Evolutionary conservation across 2,113 vertebrate genomes (phyloP).

Genomic region (Garra rufa): DNA sequence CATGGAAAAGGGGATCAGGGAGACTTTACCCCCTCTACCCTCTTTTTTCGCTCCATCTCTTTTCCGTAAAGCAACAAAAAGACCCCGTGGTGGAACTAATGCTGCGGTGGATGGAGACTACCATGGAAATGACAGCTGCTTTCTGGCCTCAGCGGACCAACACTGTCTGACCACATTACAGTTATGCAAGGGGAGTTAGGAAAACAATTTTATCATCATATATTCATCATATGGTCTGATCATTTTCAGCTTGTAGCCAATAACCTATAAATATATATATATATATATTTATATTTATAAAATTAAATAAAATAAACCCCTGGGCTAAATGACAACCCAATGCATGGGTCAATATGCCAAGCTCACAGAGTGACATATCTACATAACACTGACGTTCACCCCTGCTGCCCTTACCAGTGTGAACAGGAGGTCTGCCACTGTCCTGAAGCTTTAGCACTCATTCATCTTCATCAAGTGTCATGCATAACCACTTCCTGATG

Average conservation of each 20-base stretch:
- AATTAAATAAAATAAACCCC: too few relatives aligned
- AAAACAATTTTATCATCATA: background rate
- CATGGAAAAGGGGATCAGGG: constrained; percentile 77
- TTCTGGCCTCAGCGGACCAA: constrained; percentile 24
- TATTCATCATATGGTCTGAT: background rate
- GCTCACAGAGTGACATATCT: background rate
- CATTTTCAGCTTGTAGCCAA: background rate
- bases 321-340: background rate
- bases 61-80: constrained; percentile 75
- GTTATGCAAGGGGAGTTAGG: background rate
- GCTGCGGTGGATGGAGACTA: constrained; percentile 65
- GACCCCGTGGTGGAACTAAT: constrained; percentile 63
- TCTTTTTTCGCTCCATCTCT: constrained; percentile 70
- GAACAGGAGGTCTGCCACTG: constrained; percentile 52
- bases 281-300: too few relatives aligned
- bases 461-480: constrained; percentile 75
- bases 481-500: constrained; percentile 54
- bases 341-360: background rate
- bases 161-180: background rate
- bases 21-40: constrained; percentile 73
- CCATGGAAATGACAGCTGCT: constrained; percentile 67
- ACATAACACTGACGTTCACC: constrained; percentile 13
- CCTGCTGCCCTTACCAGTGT: background rate
- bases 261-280: too few relatives aligned
- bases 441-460: constrained; percentile 68